Percentiles rank a stretch among this genome's conserved stretches.
These are phyloP conservation scores for Stylophora pistillata DNA, from an alignment of 64 coral and sea anemone genomes.

Conservation along the genomic window DNA sequence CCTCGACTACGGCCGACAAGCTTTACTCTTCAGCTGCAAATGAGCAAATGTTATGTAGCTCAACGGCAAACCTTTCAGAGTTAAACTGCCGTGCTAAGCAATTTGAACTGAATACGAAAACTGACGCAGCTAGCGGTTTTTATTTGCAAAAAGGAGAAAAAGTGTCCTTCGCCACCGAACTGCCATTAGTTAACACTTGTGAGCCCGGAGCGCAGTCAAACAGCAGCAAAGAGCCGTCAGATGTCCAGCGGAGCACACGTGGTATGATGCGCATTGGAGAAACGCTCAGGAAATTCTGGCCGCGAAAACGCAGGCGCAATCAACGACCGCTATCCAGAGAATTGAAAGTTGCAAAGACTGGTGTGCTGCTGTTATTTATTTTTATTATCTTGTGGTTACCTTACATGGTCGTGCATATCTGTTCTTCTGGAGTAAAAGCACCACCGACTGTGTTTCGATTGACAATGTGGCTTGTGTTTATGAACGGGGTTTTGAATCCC, in stretches of 20 bases:
- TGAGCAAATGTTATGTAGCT: not conserved
- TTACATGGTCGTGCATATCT: constrained; percentile 82
- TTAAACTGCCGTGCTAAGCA: not conserved
- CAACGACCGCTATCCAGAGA: constrained; percentile 52
- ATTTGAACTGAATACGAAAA: not conserved
- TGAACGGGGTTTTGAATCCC: constrained; percentile 83
- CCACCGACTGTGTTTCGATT: constrained; percentile 45
- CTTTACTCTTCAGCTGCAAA: not conserved
- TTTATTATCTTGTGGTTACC: constrained; percentile 84
- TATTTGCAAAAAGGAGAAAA: constrained; percentile 12
- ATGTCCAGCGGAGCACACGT: not conserved
- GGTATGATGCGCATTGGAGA: not conserved
- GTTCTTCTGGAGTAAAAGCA: constrained; percentile 40
- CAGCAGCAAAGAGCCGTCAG: not conserved
- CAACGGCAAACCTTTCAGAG: not conserved
- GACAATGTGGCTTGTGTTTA: constrained; percentile 87
- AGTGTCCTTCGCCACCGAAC: not conserved
- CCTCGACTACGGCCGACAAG: not conserved
- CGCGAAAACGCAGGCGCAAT: constrained; percentile 8
- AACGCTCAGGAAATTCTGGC: not conserved
- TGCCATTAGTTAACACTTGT: not conserved
- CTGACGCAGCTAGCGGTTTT: not conserved
- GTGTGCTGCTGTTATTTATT: constrained; percentile 58
- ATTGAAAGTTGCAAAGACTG: constrained; percentile 82
- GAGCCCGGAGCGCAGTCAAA: not conserved